Evolutionary conservation across 1,140 invertebrate species (phyloP).

Genomic region (Drosophila arawakana): DNA sequence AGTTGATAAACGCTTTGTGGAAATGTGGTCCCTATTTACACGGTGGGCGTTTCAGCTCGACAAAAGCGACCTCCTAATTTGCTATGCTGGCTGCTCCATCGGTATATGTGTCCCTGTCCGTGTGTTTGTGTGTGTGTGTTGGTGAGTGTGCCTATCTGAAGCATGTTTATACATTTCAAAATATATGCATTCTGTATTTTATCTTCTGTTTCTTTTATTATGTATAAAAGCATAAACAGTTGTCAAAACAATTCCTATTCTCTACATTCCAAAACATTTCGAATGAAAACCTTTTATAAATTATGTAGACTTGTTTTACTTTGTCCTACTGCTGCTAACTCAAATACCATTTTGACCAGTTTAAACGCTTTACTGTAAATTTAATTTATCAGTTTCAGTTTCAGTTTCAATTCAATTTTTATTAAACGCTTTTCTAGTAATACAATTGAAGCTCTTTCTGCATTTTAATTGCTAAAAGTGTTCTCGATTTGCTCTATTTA

Average conservation of each 20-base stretch:
- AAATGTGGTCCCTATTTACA: constrained; percentile 59
- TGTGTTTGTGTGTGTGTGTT: neutral
- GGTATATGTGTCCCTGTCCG: neutral
- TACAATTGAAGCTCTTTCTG: neutral
- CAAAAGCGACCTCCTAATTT: constrained; percentile 42
- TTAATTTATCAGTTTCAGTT: neutral
- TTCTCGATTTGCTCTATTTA: constrained; percentile 1
- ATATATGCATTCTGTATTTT: constrained; percentile 21
- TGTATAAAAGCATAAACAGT: constrained; percentile 33
- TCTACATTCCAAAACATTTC: neutral
- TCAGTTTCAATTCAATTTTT: neutral
- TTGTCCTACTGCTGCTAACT: neutral
- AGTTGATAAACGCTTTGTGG: constrained; percentile 75
- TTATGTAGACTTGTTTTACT: constrained; percentile 12
- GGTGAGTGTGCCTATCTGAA: constrained; percentile 28
- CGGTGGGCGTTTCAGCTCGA: constrained; percentile 13
- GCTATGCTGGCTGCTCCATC: constrained; percentile 22
- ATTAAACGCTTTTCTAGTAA: neutral
- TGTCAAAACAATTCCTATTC: constrained; percentile 39
- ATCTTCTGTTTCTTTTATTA: constrained; percentile 13
- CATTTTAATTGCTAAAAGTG: neutral
- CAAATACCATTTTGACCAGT: neutral
- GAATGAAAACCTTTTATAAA: constrained; percentile 11
- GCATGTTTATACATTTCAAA: constrained; percentile 42
- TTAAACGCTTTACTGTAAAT: neutral